Evolutionary conservation across 2,113 vertebrate species (phyloP).

Genomic region (Oplegnathus fasciatus): DNA sequence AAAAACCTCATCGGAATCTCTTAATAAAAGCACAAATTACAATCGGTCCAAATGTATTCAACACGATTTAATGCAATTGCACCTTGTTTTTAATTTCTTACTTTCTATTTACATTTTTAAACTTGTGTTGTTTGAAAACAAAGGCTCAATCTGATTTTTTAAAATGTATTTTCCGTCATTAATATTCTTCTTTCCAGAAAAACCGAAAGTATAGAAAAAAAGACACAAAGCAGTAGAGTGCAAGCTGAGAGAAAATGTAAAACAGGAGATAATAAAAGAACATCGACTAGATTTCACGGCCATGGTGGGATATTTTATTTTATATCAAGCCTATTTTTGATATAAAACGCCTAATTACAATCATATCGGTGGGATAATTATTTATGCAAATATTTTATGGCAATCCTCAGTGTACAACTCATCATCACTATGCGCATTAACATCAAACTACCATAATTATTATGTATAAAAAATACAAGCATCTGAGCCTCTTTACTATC

Average conservation of each 20-base stretch:
- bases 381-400: slow-evolving; percentile 34
- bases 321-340: slow-evolving; percentile 7
- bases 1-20: neutral
- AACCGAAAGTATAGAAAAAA: neutral
- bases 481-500: neutral
- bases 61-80: neutral
- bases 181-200: neutral
- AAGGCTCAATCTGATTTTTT: neutral
- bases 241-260: neutral
- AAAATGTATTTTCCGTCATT: neutral
- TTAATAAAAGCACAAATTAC: neutral
- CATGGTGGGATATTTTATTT: neutral
- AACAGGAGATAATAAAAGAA: neutral
- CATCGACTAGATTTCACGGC: neutral
- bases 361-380: neutral
- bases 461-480: slow-evolving; percentile 41
- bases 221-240: neutral
- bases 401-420: slow-evolving; percentile 9
- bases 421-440: neutral
- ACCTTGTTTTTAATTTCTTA: neutral
- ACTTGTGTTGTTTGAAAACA: neutral
- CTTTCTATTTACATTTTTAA: neutral
- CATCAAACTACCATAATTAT: neutral
- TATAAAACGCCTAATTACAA: slow-evolving; percentile 53
- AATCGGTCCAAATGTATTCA: neutral